These are phyloP conservation scores for Antitype chi DNA, from an alignment of 2,888 invertebrate species.

Conservation along the genomic window DNA sequence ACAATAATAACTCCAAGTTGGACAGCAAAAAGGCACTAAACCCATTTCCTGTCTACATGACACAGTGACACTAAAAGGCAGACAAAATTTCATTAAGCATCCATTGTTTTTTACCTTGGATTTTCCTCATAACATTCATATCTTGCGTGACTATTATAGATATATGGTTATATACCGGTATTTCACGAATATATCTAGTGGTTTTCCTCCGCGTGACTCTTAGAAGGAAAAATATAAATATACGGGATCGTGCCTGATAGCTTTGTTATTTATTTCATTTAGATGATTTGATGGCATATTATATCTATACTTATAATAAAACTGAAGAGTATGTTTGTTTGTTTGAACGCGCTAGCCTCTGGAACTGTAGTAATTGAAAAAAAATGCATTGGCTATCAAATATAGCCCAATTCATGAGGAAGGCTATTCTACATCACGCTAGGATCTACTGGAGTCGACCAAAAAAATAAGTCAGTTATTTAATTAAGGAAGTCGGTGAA, in stretches of 20 bases:
- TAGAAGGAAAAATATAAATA: slow-evolving; percentile 55
- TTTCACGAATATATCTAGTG: slow-evolving; percentile 5
- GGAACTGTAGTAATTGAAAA: no score
- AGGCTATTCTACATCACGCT: no score
- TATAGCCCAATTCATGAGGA: no score
- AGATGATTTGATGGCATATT: slow-evolving; percentile 15
- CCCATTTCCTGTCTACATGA: slow-evolving; percentile 20
- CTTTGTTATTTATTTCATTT: slow-evolving; percentile 22
- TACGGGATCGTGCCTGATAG: slow-evolving; percentile 17
- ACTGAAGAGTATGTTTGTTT: no score
- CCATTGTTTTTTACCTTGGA: slow-evolving; percentile 8
- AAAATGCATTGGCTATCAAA: no score
- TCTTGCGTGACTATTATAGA: slow-evolving; percentile 15
- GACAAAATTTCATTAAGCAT: slow-evolving; percentile 36
- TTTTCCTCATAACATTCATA: slow-evolving; percentile 51
- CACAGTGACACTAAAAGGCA: slow-evolving; percentile 13
- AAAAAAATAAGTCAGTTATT: no score
- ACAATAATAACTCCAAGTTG: background rate
- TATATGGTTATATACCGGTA: background rate
- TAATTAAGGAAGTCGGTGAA: no score
- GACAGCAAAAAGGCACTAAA: slow-evolving; percentile 24
- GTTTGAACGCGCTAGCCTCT: no score
- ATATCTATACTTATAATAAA: no score
- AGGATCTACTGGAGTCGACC: no score
- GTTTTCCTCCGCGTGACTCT: slow-evolving; percentile 58